Percentiles rank a stretch among this genome's conserved stretches.
Conservation (phyloP, 2,797 vertebrate genomes). For the Etheostoma nigrum region DNA sequence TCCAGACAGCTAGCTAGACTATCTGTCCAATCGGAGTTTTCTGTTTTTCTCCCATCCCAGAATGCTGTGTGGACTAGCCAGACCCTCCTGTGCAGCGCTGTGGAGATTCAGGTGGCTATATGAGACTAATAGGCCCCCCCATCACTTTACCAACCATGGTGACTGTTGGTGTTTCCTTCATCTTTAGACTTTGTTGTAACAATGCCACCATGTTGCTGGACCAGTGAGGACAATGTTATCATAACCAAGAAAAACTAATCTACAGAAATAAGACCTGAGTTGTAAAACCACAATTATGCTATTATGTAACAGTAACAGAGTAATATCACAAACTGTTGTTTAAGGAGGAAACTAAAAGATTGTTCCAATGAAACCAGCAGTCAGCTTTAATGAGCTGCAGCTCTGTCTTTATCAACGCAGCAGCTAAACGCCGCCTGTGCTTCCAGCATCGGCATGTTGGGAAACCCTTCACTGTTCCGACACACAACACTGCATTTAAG, state of each 20-base stretch:
- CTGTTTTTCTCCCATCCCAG: too few relatives aligned
- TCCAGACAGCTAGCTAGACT: too few relatives aligned
- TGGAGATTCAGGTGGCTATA: too few relatives aligned
- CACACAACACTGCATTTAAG: slow-evolving; percentile 58
- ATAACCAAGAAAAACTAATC: neutral
- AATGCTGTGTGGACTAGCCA: too few relatives aligned
- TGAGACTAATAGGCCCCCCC: neutral
- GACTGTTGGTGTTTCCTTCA: neutral
- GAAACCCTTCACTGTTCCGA: slow-evolving; percentile 24
- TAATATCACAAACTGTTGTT: slow-evolving; percentile 8
- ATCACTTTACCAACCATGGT: neutral
- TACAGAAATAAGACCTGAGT: neutral
- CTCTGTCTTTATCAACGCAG: slow-evolving; percentile 40
- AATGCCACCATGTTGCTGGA: neutral
- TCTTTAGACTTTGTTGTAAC: neutral
- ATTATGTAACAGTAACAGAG: neutral
- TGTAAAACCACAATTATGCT: neutral
- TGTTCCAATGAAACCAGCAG: slow-evolving; percentile 25
- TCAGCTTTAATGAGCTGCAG: slow-evolving; percentile 44
- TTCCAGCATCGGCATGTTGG: slow-evolving; percentile 25
- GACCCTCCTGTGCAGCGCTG: too few relatives aligned
- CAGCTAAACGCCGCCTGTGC: slow-evolving; percentile 13
- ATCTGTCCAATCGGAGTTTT: too few relatives aligned
- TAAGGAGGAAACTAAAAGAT: slow-evolving; percentile 13
- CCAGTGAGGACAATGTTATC: neutral